These are phyloP conservation scores for Lepus townsendii DNA, from an alignment of 2,797 vertebrate genomes.

Conservation along the genomic window DNA sequence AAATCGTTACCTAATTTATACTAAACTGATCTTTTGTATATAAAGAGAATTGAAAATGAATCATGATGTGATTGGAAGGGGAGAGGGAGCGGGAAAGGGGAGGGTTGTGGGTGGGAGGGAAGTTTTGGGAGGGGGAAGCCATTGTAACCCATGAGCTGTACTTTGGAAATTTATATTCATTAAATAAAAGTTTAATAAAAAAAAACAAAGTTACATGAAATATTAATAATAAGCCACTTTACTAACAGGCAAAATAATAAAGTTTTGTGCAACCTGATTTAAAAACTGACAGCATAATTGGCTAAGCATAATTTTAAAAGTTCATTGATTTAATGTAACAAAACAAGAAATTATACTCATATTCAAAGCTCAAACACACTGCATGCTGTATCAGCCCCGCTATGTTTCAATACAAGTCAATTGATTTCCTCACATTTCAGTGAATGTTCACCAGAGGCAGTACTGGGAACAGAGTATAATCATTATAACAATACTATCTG, in stretches of 20 bases:
- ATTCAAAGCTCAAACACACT: not conserved
- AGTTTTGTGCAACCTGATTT: not conserved
- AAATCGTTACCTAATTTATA: too few relatives aligned
- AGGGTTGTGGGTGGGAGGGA: too few relatives aligned
- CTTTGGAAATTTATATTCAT: too few relatives aligned
- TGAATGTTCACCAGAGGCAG: not conserved
- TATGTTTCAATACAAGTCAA: not conserved
- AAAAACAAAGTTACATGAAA: not conserved
- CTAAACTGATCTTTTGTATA: too few relatives aligned
- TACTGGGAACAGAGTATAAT: not conserved
- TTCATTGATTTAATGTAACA: not conserved
- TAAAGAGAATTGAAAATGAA: too few relatives aligned
- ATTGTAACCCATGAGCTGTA: too few relatives aligned
- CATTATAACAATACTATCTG: not conserved
- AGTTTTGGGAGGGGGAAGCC: too few relatives aligned
- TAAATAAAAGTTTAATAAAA: too few relatives aligned
- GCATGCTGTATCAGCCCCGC: not conserved
- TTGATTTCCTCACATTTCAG: not conserved
- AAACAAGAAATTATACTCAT: slow-evolving; percentile 1
- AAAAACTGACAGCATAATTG: not conserved
- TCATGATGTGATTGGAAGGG: too few relatives aligned
- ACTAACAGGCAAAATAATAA: not conserved
- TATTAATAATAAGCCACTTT: not conserved
- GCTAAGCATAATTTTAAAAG: not conserved
- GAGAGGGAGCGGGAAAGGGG: too few relatives aligned